Conservation (phyloP, 2,113 vertebrate species). For the Cricetomys ansorgei region DNA sequence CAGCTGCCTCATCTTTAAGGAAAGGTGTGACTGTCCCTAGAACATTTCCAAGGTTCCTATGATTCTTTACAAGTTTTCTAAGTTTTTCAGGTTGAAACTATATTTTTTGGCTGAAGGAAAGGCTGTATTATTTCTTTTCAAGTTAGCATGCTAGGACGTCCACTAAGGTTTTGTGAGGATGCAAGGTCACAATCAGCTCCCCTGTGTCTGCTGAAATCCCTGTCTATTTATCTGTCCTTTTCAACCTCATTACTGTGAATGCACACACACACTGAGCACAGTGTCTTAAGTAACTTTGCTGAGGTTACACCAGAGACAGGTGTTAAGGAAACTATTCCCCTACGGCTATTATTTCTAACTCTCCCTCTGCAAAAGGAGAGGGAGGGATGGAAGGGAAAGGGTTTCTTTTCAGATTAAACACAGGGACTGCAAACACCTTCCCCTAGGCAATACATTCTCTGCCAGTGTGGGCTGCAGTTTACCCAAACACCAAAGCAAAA, state of each 20-base stretch:
- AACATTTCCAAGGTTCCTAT: neutral
- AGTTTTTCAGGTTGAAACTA: neutral
- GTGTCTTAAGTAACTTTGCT: conserved; percentile 85
- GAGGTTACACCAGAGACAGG: conserved; percentile 88
- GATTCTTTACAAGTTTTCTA: neutral
- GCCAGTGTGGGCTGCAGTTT: conserved; percentile 82
- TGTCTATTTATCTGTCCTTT: conserved; percentile 87
- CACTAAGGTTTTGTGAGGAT: conserved; percentile 56
- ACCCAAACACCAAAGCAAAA: conserved; percentile 85
- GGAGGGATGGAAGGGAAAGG: conserved; percentile 84
- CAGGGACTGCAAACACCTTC: conserved; percentile 90
- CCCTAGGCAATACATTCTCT: conserved; percentile 89
- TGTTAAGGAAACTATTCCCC: conserved; percentile 87
- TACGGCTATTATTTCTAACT: conserved; percentile 80
- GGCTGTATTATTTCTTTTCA: neutral
- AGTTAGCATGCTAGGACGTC: conserved; percentile 52
- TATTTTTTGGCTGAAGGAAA: conserved; percentile 13
- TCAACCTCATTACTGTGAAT: conserved; percentile 82
- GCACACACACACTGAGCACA: conserved; percentile 79
- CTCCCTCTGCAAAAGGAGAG: conserved; percentile 75
- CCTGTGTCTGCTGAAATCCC: conserved; percentile 83
- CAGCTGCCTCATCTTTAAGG: neutral
- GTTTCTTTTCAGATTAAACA: conserved; percentile 93
- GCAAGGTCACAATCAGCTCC: conserved; percentile 72
- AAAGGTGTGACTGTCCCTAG: neutral